Percentiles rank a stretch among this genome's conserved stretches.
phyloP scores from a whole-genome alignment of 1,140 invertebrate genomes.

The Drosophila tristis region DNA sequence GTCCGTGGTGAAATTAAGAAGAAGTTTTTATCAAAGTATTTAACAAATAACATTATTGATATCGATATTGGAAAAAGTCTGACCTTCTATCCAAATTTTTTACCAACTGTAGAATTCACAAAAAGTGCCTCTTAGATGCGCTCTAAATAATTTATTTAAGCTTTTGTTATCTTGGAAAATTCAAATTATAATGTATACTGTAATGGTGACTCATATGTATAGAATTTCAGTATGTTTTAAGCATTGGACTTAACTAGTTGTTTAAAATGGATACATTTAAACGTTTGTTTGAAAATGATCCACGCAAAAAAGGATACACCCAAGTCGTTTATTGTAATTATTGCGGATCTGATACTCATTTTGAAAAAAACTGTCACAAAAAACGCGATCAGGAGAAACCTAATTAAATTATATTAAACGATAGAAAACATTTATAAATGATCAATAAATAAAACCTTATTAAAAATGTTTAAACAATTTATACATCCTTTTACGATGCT shows the following conservation, averaged over 20 bases:
- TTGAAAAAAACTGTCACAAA: constrained; percentile 3
- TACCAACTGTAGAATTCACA: constrained; percentile 4
- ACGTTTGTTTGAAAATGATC: no score
- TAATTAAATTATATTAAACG: no score
- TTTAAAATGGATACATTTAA: no score
- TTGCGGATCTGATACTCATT: constrained; percentile 2
- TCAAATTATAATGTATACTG: not conserved
- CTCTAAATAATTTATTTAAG: constrained; percentile 4
- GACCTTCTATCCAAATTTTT: not conserved
- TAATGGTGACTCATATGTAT: not conserved
- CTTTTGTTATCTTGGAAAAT: constrained; percentile 1
- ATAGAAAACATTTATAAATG: not conserved
- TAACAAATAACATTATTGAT: constrained; percentile 2
- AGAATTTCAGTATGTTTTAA: no score
- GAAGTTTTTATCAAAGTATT: constrained; percentile 1
- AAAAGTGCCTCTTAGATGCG: constrained; percentile 1
- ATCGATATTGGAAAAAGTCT: not conserved
- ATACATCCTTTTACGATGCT: no score
- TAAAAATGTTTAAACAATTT: no score
- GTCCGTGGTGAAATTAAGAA: not conserved
- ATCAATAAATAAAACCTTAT: no score
- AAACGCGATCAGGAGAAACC: not conserved
- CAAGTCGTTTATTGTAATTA: constrained; percentile 1
- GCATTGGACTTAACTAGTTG: no score
- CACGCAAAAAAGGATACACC: no score